A percentile compares a stretch with the other conserved stretches of the same genome.
Evolutionary conservation across 2,113 vertebrate genomes (phyloP).

Genomic region (Gavia stellata): DNA sequence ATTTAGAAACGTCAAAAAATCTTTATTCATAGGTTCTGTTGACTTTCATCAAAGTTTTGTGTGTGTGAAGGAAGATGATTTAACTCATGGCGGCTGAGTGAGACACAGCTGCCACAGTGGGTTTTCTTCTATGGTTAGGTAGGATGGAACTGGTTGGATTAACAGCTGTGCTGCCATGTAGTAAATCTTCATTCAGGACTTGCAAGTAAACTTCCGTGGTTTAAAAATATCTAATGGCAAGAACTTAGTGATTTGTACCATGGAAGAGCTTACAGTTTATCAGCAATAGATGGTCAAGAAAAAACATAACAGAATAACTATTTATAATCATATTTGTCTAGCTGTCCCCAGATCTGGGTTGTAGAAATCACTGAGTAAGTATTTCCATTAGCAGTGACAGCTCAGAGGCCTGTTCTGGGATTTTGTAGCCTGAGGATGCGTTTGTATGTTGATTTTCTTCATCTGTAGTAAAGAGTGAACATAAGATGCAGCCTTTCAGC

Average conservation of each 20-base stretch:
- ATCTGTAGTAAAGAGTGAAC: background rate
- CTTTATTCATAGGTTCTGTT: background rate
- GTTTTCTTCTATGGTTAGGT: background rate
- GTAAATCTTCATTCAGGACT: background rate
- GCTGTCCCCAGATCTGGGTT: background rate
- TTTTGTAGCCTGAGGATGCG: background rate
- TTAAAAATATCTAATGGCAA: background rate
- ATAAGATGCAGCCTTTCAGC: background rate
- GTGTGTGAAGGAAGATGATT: background rate
- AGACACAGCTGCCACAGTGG: background rate
- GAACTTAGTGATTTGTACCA: background rate
- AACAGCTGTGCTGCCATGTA: background rate
- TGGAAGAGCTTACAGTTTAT: background rate
- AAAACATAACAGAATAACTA: background rate
- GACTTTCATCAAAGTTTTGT: background rate
- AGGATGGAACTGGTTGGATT: background rate
- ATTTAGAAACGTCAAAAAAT: background rate
- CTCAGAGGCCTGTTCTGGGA: background rate
- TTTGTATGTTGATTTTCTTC: background rate
- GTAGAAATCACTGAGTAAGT: background rate
- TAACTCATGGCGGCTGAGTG: fast-evolving
- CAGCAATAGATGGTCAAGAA: background rate
- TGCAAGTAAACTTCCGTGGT: background rate
- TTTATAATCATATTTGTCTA: background rate
- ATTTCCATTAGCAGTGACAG: background rate